phyloP scores from a whole-genome alignment of 2,797 vertebrate species.

The Scyliorhinus canicula region DNA sequence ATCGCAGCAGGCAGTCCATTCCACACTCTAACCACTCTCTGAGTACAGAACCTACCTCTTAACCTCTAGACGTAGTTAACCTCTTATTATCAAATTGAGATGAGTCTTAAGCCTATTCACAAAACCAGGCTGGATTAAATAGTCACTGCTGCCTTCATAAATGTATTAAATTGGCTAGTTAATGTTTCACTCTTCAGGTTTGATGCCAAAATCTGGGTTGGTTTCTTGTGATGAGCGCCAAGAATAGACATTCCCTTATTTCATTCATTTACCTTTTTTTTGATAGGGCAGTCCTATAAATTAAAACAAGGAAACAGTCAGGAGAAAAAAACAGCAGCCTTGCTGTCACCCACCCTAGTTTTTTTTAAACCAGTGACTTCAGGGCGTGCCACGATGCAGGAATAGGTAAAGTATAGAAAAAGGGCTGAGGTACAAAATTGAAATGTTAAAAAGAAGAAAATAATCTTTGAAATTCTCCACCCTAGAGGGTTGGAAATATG shows the following conservation, averaged over 20 bases:
- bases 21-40: too few species aligned
- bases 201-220: not conserved
- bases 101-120: not conserved
- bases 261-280: not conserved
- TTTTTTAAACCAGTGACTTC: too few species aligned
- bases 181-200: not conserved
- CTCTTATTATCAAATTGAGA: not conserved
- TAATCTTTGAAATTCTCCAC: too few species aligned
- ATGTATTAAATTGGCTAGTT: not conserved
- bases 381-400: too few species aligned
- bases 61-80: too few species aligned
- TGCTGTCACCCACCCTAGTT: too few species aligned
- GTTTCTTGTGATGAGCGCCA: not conserved
- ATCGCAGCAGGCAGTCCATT: too few species aligned
- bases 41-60: too few species aligned
- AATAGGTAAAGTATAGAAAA: too few species aligned
- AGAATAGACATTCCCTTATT: not conserved
- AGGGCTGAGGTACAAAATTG: too few species aligned
- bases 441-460: too few species aligned
- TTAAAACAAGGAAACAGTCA: not conserved
- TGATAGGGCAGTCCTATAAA: not conserved
- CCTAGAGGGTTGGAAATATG: too few species aligned
- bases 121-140: not conserved
- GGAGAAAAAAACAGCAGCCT: not conserved
- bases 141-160: not conserved